phyloP scores from a whole-genome alignment of 2,797 vertebrate species.

The Darevskia mixta region DNA sequence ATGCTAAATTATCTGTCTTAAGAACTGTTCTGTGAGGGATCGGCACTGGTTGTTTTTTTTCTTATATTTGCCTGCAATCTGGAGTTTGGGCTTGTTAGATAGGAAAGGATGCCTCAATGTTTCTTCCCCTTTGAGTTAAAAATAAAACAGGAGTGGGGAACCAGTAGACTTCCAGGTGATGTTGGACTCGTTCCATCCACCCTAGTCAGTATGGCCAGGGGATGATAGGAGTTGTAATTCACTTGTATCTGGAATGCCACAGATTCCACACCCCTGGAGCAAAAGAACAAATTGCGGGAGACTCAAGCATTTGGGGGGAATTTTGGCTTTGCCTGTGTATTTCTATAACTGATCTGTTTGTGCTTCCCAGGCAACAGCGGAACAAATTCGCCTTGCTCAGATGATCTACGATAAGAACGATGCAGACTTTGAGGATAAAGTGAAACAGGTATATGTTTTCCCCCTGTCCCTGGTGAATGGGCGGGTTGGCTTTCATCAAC shows the following conservation, averaged over 20 bases:
- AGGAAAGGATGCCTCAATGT: background rate
- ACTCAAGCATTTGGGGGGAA: no score
- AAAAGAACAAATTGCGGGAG: no score
- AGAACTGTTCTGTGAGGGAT: background rate
- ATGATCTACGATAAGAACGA: constrained; percentile 98
- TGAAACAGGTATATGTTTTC: constrained; percentile 90
- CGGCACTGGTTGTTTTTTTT: background rate
- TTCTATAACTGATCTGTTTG: constrained; percentile 12
- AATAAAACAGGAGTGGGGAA: no score
- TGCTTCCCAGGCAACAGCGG: constrained; percentile 91
- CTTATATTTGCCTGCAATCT: background rate
- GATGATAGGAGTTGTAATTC: no score
- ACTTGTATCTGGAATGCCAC: no score
- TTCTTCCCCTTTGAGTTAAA: no score
- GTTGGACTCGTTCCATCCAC: no score
- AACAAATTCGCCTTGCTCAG: constrained; percentile 97
- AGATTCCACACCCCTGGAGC: no score
- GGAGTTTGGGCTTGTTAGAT: background rate
- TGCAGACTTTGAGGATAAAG: constrained; percentile 95
- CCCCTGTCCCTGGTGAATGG: background rate
- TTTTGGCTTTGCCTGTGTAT: background rate
- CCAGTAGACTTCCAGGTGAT: no score
- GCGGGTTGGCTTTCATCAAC: background rate
- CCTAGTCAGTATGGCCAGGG: no score
- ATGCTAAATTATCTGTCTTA: background rate